These are phyloP conservation scores for Tiliqua scincoides DNA, from an alignment of 2,113 vertebrate species.

Conservation along the genomic window DNA sequence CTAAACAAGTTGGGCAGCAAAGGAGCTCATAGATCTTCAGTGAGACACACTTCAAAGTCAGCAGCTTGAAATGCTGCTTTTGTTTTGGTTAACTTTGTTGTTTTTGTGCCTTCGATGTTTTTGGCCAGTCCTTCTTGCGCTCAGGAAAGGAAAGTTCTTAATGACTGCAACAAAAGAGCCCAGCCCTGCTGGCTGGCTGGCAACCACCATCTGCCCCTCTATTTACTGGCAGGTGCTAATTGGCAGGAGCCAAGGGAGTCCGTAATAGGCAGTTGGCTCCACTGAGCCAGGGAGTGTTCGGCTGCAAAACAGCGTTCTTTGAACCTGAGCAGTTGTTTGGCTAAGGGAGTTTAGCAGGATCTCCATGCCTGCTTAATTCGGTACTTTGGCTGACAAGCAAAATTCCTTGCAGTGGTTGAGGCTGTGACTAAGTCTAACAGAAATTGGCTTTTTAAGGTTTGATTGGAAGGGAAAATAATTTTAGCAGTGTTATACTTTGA, in stretches of 20 bases:
- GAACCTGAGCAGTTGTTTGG: constrained; percentile 60
- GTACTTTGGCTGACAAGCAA: constrained; percentile 23
- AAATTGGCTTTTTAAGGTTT: constrained; percentile 35
- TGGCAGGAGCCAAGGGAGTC: constrained; percentile 58
- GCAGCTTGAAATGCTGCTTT: constrained; percentile 5
- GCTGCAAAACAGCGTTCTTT: constrained; percentile 61
- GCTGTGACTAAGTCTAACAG: constrained; percentile 3
- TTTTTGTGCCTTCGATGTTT: constrained; percentile 44
- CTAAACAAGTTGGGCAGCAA: not conserved
- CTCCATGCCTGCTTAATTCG: constrained; percentile 41
- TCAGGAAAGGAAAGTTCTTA: constrained; percentile 60
- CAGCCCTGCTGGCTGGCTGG: constrained; percentile 42
- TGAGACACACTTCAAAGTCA: not conserved
- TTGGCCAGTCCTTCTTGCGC: not conserved
- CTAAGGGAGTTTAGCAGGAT: constrained; percentile 43
- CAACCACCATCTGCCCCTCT: constrained; percentile 56
- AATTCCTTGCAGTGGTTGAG: constrained; percentile 19
- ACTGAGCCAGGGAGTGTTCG: constrained; percentile 28
- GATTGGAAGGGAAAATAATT: constrained; percentile 36
- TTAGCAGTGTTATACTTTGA: constrained; percentile 17
- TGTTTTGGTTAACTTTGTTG: constrained; percentile 41
- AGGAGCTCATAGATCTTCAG: not conserved
- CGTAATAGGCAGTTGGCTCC: constrained; percentile 64
- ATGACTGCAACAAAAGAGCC: constrained; percentile 18
- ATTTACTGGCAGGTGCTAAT: constrained; percentile 69